A percentile compares a stretch with the other conserved stretches of the same genome.
Conservation (phyloP, 2,888 invertebrate genomes). For the Metallyticus violacea region DNA sequence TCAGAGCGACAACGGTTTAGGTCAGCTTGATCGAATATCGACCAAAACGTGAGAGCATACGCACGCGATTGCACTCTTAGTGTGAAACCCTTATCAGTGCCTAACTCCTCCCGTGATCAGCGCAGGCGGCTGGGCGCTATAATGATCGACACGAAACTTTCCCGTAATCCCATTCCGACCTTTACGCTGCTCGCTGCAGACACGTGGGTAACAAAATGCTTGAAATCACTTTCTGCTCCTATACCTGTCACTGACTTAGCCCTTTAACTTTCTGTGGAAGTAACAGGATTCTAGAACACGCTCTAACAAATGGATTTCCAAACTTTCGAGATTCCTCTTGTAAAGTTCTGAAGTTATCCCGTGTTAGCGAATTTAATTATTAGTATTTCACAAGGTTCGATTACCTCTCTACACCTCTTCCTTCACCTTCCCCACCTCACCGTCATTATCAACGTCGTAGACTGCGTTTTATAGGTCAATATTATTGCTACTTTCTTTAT, state of each 20-base stretch:
- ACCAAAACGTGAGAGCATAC: not conserved
- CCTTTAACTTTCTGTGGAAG: not conserved
- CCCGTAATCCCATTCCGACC: not conserved
- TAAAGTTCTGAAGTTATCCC: not conserved
- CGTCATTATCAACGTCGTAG: too few relatives aligned
- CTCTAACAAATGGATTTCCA: not conserved
- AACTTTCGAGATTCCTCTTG: not conserved
- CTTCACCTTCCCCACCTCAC: too few relatives aligned
- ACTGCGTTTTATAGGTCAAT: too few relatives aligned
- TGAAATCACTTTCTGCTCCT: not conserved
- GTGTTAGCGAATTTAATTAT: not conserved
- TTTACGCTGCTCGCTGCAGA: not conserved
- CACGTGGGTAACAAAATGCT: not conserved
- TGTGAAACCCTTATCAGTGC: conserved; percentile 1
- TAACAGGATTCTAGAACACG: not conserved
- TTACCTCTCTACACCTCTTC: not conserved
- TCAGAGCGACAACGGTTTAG: not conserved
- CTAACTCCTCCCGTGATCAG: too few relatives aligned
- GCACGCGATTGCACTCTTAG: not conserved
- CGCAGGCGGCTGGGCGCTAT: not conserved
- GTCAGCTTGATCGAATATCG: not conserved
- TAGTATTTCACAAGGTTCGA: not conserved
- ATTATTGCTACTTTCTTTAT: too few relatives aligned
- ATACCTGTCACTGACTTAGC: not conserved
- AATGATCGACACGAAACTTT: not conserved